Evolutionary conservation across 2,888 invertebrate genomes (phyloP).

Genomic region (Drosophila eohydei): DNA sequence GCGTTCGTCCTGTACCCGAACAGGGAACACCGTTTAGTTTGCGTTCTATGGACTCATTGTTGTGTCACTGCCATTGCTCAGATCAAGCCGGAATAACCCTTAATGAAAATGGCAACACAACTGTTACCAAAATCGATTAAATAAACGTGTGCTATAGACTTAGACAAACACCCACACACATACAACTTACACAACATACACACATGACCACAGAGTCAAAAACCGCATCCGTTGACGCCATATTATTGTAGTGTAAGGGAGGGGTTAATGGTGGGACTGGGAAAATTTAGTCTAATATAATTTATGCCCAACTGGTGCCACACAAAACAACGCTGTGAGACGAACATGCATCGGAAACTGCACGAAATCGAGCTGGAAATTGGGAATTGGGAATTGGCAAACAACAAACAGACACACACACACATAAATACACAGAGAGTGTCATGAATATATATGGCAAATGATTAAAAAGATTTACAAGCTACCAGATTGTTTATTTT

Average conservation of each 20-base stretch:
- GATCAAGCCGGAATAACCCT: conserved; percentile 79
- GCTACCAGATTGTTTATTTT: conserved; percentile 38
- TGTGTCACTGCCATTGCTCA: conserved; percentile 48
- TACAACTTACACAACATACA: conserved; percentile 12
- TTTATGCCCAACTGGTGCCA: conserved; percentile 62
- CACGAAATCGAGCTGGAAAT: conserved; percentile 43
- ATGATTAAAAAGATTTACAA: conserved; percentile 29
- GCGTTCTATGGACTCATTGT: conserved; percentile 53
- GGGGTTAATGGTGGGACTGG: background rate
- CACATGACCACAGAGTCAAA: conserved; percentile 15
- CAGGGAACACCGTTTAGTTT: conserved; percentile 44
- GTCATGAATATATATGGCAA: conserved; percentile 5
- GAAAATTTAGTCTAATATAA: conserved; percentile 63
- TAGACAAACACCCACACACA: conserved; percentile 20
- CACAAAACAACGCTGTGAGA: conserved; percentile 44
- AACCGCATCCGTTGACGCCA: conserved; percentile 75
- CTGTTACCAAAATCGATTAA: conserved; percentile 79
- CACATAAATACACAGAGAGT: background rate
- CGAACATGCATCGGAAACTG: conserved; percentile 42
- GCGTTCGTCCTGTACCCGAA: conserved; percentile 41
- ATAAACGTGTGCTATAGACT: conserved; percentile 61
- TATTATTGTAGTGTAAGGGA: conserved; percentile 51
- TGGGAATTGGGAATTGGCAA: conserved; percentile 37
- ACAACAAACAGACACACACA: conserved; percentile 5
- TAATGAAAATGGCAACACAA: conserved; percentile 77